Conservation (phyloP, 1,140 invertebrate species). For the Melitaea cinxia region DNA sequence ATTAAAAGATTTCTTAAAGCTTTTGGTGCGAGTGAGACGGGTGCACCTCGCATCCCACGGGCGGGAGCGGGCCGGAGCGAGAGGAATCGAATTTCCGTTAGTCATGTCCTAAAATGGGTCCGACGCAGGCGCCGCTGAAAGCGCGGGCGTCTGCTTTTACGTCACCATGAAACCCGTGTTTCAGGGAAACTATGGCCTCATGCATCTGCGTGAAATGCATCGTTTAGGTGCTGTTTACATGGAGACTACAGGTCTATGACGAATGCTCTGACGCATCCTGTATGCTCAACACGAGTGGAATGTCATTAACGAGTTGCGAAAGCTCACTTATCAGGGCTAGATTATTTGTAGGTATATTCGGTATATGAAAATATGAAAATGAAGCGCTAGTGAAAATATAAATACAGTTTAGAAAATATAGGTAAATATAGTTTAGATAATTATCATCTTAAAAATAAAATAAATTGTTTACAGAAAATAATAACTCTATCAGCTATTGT, state of each 20-base stretch:
- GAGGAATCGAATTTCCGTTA: conserved; percentile 84
- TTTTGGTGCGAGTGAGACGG: conserved; percentile 75
- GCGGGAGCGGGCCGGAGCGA: conserved; percentile 76
- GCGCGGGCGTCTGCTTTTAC: conserved; percentile 77
- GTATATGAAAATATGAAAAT: not conserved
- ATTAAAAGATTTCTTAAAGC: conserved; percentile 81
- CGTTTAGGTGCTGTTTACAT: conserved; percentile 46
- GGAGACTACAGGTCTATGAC: conserved; percentile 54
- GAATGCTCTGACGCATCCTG: conserved; percentile 66
- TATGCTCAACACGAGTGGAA: conserved; percentile 57
- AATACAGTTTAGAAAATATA: too few species aligned
- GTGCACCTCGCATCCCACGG: conserved; percentile 62
- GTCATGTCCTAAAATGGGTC: conserved; percentile 86
- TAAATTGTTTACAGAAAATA: too few species aligned
- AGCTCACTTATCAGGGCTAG: conserved; percentile 40
- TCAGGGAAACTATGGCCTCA: conserved; percentile 67
- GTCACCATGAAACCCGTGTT: conserved; percentile 77
- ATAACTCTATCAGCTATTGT: too few species aligned
- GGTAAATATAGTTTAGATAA: too few species aligned
- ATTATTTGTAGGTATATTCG: too few species aligned
- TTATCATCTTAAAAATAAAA: too few species aligned
- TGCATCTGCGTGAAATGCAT: conserved; percentile 57
- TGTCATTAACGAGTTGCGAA: conserved; percentile 70
- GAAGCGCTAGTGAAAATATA: too few species aligned
- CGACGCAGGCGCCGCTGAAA: conserved; percentile 79